Evolutionary conservation across 1,140 invertebrate genomes (phyloP), one percentile per base, ranked within the genome.

Genomic region (Tyrophagus putrescentiae): DNA sequence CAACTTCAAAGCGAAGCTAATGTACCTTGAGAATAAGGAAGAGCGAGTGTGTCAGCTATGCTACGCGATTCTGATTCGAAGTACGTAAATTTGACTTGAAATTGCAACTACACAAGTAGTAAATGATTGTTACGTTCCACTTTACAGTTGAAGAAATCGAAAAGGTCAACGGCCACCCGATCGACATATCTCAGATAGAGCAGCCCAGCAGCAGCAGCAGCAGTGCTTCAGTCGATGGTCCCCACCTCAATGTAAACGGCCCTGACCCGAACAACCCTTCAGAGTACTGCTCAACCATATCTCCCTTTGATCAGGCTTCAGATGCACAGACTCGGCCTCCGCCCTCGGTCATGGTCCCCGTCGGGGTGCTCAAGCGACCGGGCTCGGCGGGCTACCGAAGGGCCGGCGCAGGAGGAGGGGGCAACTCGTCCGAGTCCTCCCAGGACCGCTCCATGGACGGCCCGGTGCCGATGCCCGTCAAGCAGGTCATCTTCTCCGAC

Each of bases 401-500:
- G 31, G 31, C 13, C 34, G 48, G 28, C n/a, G n/a, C n/a, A n/a
- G n/a, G n/a, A n/a, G n/a, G n/a, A n/a, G 13, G 13, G 16, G 23
- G 23, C 32, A 52, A 52, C 32, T 52, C 48, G n/a, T 48, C 44
- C n/a, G n/a, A n/a, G n/a, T n/a, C n/a, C n/a, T n/a, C n/a, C n/a
- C n/a, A n/a, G n/a, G n/a, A n/a, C n/a, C n/a, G n/a, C n/a, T n/a
- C n/a, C n/a, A n/a, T n/a, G n/a, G n/a, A n/a, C n/a, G n/a, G n/a
- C n/a, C 16, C 18, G 4, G 21, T n/a, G n/a, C n/a, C n/a, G n/a
- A n/a, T n/a, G 70, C 72, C 81, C 68, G 70, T 80, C 70, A 82
- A 82, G 67, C 84, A 82, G 64, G 87, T 92, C 7, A 89, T 91
- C 77, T 92, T 92, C 71, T 89, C 85, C 67, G 87, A 91, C 74